These are phyloP conservation scores for Netelia virgata DNA, from an alignment of 2,888 invertebrate species.

Conservation along the genomic window DNA sequence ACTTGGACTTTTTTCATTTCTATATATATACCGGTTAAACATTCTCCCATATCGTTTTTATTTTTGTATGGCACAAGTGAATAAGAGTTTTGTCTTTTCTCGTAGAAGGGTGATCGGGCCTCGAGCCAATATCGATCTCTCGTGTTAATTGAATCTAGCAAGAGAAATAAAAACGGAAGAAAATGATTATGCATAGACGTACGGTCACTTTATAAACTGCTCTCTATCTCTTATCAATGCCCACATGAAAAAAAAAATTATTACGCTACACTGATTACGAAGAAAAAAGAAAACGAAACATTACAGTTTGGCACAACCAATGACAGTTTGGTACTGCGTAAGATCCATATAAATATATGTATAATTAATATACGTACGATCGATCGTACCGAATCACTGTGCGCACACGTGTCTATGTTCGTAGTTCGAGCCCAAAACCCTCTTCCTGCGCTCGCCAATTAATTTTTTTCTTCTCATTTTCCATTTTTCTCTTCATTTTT, in stretches of 20 bases:
- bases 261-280: constrained; percentile 71
- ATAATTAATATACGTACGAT: constrained; percentile 68
- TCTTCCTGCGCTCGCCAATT: constrained; percentile 44
- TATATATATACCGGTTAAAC: constrained; percentile 52
- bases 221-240: constrained; percentile 70
- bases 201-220: constrained; percentile 35
- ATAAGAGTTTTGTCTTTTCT: constrained; percentile 65
- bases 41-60: constrained; percentile 59
- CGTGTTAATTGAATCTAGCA: constrained; percentile 34
- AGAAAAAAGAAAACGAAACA: constrained; percentile 65
- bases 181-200: constrained; percentile 37
- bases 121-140: constrained; percentile 54
- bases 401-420: constrained; percentile 52
- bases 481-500: constrained; percentile 36
- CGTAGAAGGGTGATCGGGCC: constrained; percentile 37
- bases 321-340: constrained; percentile 77
- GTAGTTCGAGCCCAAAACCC: constrained; percentile 49
- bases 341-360: constrained; percentile 70
- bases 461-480: constrained; percentile 49
- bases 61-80: constrained; percentile 80
- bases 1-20: constrained; percentile 44
- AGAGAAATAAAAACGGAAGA: constrained; percentile 29
- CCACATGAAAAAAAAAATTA: constrained; percentile 71
- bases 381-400: constrained; percentile 63
- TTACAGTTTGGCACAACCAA: constrained; percentile 79